Evolutionary conservation across 2,113 vertebrate species (phyloP).

Genomic region (Sisor rabdophorus): DNA sequence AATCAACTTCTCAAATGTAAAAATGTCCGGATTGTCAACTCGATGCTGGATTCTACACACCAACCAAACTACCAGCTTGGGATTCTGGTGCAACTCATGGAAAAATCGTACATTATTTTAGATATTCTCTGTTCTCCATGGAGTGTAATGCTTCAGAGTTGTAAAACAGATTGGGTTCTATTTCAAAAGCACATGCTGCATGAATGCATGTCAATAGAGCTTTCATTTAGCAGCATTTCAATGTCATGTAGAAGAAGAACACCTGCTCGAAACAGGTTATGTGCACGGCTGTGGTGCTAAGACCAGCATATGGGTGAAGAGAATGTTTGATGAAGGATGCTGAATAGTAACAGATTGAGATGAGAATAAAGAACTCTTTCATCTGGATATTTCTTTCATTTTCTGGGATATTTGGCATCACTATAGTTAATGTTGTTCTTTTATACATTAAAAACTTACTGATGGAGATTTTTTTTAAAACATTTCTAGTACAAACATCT

Average conservation of each 20-base stretch:
- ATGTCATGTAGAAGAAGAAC: neutral
- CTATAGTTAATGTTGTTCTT: neutral
- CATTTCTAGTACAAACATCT: neutral
- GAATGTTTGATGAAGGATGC: neutral
- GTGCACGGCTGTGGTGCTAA: neutral
- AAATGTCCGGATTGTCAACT: neutral
- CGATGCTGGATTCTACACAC: neutral
- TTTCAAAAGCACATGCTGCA: neutral
- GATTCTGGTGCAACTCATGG: neutral
- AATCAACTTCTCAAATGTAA: neutral
- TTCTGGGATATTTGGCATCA: neutral
- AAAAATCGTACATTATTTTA: neutral
- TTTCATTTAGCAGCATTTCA: neutral
- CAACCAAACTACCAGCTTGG: no score
- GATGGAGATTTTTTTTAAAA: neutral
- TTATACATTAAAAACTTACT: neutral
- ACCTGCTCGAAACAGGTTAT: neutral
- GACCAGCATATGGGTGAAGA: neutral
- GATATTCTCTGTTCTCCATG: neutral
- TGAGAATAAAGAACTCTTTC: neutral
- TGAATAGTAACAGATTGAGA: slow-evolving; percentile 6
- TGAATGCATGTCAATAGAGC: neutral
- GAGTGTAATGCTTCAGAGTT: neutral
- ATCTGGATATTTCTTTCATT: neutral
- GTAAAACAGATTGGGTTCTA: neutral